Conservation (phyloP, 2,888 invertebrate species). For the Dascillus cervinus region DNA sequence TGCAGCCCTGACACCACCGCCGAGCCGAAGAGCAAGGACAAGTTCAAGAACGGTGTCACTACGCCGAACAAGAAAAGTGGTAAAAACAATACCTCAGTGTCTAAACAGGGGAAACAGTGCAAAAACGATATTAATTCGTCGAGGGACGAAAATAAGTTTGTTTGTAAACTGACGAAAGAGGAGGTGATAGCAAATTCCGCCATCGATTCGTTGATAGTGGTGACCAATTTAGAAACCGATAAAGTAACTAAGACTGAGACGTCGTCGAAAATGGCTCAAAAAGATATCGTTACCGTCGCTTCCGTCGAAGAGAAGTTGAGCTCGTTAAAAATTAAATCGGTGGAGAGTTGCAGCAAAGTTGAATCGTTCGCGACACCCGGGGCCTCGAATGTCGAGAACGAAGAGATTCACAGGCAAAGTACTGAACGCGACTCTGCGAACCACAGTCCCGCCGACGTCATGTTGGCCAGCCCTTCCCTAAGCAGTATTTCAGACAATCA, state of each 20-base stretch:
- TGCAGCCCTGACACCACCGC: not conserved
- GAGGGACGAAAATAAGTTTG: not conserved
- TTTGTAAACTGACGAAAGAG: not conserved
- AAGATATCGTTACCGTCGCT: slow-evolving; percentile 10
- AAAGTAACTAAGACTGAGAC: slow-evolving; percentile 4
- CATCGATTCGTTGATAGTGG: not conserved
- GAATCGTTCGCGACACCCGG: not conserved
- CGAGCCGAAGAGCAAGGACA: not conserved
- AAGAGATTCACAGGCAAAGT: slow-evolving; percentile 26
- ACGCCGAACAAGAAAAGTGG: not conserved
- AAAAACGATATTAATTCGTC: no score
- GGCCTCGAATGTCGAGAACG: slow-evolving; percentile 8
- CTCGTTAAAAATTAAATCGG: slow-evolving; percentile 8
- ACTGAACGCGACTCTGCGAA: slow-evolving; percentile 62
- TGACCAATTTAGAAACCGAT: not conserved
- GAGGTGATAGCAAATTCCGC: no score
- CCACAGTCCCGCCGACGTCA: slow-evolving; percentile 67
- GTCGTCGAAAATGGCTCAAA: slow-evolving; percentile 12
- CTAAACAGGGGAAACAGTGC: no score
- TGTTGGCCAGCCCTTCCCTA: slow-evolving; percentile 58
- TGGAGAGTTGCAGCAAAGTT: slow-evolving; percentile 4
- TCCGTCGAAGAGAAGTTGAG: slow-evolving; percentile 11
- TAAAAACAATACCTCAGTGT: not conserved
- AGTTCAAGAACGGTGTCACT: not conserved
- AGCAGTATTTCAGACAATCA: slow-evolving; percentile 64